Base-by-base conservation (phyloP, 1,140 invertebrate genomes). In the Gonioctena quinquepunctata region DNA sequence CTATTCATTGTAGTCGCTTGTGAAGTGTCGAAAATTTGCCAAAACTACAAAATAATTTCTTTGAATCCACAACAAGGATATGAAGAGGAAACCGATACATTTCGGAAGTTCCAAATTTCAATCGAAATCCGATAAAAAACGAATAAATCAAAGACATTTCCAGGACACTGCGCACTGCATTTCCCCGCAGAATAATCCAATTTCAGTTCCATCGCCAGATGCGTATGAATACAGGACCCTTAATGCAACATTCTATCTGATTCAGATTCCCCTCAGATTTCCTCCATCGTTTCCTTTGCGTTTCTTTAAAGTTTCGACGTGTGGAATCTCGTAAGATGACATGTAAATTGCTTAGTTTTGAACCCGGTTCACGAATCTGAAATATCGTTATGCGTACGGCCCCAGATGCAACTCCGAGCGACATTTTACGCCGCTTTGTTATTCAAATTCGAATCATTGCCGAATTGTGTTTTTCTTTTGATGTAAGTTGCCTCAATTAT, bases 281-380 rank as follows among this genome's bases (percentile, higher is more conserved):
- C 23, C 61, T 26, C 25, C 33, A 42, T 3, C 33, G 33, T 42
- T 42, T 42, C 16, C 33, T n/a, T n/a, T 6, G 66, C 28, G 68
- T 42, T 60, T 25, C 26, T 22, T 6, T n/a, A 54, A n/a, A n/a
- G 28, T 68, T 62, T 69, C 57, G 52, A 66, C 70, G 27, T 71
- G 57, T 71, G 22, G 72, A 70, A 64, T 72, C 69, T 68, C 67
- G 66, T 25, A 70, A 74, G 69, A 76, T 72, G 68, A 69, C 64
- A 78, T 78, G 77, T 68, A 78, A 78, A 77, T 78, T 75, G 68
- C 73, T 75, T 66, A 74, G 76, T 74, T 75, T 76, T 69, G 66
- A 76, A 72, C 54, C 68, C 68, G 65, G 42, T 68, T 69, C 66
- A 70, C 75, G 69, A 62, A 71, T 76, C 71, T 69, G 66, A 33